A percentile compares a stretch with the other conserved stretches of the same genome.
These are phyloP conservation scores for Drepanosiphum platanoidis DNA, from an alignment of 2,888 invertebrate genomes.

Conservation along the genomic window DNA sequence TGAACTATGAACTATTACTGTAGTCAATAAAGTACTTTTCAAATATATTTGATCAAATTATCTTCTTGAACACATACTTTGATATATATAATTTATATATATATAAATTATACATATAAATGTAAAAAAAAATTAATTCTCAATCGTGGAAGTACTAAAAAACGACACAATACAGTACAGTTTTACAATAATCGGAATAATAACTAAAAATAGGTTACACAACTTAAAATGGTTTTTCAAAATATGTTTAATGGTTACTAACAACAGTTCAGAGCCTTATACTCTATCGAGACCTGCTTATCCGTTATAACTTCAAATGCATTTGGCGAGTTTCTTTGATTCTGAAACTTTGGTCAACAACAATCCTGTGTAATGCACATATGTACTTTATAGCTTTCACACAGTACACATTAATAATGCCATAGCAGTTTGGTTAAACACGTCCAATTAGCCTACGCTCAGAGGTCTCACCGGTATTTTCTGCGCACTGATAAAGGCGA, in stretches of 20 bases:
- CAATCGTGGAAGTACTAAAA: no score
- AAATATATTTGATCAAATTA: no score
- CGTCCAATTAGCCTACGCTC: conserved; percentile 44
- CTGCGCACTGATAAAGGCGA: conserved; percentile 44
- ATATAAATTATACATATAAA: no score
- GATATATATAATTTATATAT: no score
- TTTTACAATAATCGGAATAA: no score
- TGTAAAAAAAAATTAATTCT: no score
- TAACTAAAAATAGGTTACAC: no score
- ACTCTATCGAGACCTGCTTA: conserved; percentile 18
- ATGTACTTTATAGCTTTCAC: conserved; percentile 54
- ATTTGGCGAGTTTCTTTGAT: conserved; percentile 34
- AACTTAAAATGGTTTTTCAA: no score
- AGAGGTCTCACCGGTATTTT: conserved; percentile 37
- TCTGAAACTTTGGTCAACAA: conserved; percentile 49
- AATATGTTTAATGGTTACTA: not conserved
- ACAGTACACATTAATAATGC: conserved; percentile 52
- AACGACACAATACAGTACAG: no score
- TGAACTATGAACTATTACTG: no score
- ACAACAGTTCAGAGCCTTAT: not conserved
- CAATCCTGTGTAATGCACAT: conserved; percentile 42
- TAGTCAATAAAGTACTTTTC: no score
- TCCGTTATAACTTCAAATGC: conserved; percentile 14
- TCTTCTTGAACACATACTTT: no score
- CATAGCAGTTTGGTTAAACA: conserved; percentile 54